Evolutionary conservation across 2,797 vertebrate genomes (phyloP).

Genomic region (Acanthurus lineatus): DNA sequence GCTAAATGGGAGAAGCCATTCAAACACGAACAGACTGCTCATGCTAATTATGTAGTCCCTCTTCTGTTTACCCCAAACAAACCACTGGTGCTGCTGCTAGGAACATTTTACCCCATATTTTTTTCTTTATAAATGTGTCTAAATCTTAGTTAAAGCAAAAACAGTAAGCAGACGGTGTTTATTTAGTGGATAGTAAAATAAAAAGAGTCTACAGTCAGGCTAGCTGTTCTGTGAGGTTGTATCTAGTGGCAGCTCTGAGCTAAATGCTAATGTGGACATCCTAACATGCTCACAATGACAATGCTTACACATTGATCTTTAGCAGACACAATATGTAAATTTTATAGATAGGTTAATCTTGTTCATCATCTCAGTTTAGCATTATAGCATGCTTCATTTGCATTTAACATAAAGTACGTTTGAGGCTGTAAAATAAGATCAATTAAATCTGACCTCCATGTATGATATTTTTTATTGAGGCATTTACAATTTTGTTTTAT

Average conservation of each 20-base stretch:
- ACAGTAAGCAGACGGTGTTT: not conserved
- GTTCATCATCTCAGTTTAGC: not conserved
- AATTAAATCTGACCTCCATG: not conserved
- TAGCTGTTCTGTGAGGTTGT: not conserved
- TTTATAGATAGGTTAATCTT: not conserved
- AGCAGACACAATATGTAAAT: not conserved
- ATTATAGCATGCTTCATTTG: not conserved
- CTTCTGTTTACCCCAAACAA: constrained; percentile 52
- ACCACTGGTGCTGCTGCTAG: constrained; percentile 14
- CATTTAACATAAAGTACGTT: not conserved
- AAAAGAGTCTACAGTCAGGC: not conserved
- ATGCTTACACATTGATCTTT: not conserved
- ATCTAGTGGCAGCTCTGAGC: not conserved
- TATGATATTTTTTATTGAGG: not conserved
- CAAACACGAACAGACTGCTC: constrained; percentile 49
- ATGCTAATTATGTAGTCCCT: constrained; percentile 21
- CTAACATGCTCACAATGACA: not conserved
- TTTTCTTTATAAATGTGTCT: not conserved
- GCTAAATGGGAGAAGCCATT: constrained; percentile 46
- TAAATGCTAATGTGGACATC: constrained; percentile 1
- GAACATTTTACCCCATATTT: not conserved
- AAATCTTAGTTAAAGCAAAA: constrained; percentile 1
- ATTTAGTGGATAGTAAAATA: constrained; percentile 1
- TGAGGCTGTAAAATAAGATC: not conserved
- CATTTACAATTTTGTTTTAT: not conserved